These are phyloP conservation scores for Plectrocnemia conspersa DNA, from an alignment of 1,140 invertebrate species.

Conservation along the genomic window DNA sequence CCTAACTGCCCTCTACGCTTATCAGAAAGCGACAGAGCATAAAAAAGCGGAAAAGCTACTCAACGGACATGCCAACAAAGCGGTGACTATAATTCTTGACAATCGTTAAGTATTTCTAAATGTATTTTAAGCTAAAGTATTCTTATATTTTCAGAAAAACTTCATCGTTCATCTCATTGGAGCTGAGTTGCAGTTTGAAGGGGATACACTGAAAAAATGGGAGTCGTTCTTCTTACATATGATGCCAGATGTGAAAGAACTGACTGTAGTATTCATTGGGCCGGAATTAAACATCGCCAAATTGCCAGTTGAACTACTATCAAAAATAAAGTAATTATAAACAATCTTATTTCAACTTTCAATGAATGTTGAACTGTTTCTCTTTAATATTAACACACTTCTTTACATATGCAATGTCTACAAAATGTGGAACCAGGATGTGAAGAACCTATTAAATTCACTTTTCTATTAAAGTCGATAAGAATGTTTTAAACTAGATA, in stretches of 20 bases:
- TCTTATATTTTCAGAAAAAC: constrained; percentile 38
- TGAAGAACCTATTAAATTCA: too few species aligned
- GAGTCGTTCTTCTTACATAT: constrained; percentile 65
- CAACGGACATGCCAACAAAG: constrained; percentile 29
- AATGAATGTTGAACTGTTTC: too few species aligned
- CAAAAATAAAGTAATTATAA: constrained; percentile 47
- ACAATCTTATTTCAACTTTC: too few species aligned
- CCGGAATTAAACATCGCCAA: constrained; percentile 57
- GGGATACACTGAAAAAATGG: constrained; percentile 62
- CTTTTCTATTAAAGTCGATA: too few species aligned
- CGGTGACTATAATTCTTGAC: constrained; percentile 39
- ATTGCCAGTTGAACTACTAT: constrained; percentile 50
- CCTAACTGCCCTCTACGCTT: constrained; percentile 56
- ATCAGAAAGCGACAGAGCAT: constrained; percentile 46
- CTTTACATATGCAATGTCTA: too few species aligned
- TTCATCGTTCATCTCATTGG: constrained; percentile 58
- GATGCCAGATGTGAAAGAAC: constrained; percentile 49
- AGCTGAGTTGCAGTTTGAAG: constrained; percentile 68
- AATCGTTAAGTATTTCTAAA: too few species aligned
- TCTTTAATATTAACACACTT: too few species aligned
- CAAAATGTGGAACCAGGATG: too few species aligned
- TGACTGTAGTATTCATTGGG: constrained; percentile 60
- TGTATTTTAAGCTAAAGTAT: too few species aligned
- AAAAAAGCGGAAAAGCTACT: constrained; percentile 35
- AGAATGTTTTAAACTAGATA: too few species aligned